These are phyloP conservation scores for Ladona fulva DNA, from an alignment of 1,140 invertebrate genomes.

Conservation along the genomic window DNA sequence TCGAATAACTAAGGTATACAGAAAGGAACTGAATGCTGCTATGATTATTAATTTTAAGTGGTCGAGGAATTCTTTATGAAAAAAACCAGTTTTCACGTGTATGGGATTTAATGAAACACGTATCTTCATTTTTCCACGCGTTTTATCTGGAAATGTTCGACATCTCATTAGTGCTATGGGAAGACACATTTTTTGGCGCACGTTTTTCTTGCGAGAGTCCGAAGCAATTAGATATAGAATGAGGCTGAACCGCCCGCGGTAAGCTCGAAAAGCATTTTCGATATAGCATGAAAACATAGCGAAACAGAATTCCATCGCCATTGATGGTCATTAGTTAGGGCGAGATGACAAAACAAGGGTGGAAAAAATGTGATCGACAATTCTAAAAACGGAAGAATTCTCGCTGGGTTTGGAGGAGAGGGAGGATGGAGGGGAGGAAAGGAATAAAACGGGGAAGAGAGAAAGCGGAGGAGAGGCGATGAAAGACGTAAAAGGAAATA, in stretches of 20 bases:
- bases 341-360: neutral
- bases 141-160: neutral
- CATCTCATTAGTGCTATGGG: neutral
- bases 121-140: no score
- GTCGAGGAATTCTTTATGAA: no score
- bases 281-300: neutral
- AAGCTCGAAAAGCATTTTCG: neutral
- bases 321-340: neutral
- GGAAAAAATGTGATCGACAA: conserved; percentile 9
- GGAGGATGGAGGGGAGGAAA: neutral
- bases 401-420: neutral
- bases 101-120: no score
- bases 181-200: conserved; percentile 1
- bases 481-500: neutral
- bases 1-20: no score
- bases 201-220: neutral
- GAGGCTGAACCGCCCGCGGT: neutral
- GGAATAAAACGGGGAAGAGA: neutral
- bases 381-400: neutral
- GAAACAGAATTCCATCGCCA: conserved; percentile 4
- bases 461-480: neutral
- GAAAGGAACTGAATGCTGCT: no score
- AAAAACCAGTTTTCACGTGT: no score
- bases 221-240: neutral
- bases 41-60: no score